These are phyloP conservation scores for Toxotes chatareus DNA, from an alignment of 2,113 vertebrate genomes.

Conservation along the genomic window DNA sequence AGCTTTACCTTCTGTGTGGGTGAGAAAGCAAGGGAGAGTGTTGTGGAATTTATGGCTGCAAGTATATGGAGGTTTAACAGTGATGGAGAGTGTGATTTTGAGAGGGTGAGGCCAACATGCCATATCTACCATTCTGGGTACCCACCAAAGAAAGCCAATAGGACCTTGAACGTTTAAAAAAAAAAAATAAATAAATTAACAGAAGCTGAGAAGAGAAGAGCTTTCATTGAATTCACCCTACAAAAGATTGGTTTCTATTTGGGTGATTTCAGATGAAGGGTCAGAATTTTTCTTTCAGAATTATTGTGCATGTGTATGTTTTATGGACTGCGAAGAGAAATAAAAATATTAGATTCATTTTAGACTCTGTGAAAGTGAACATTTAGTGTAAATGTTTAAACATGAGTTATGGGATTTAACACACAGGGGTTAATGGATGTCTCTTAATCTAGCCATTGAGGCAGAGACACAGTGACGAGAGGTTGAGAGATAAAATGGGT, in stretches of 20 bases:
- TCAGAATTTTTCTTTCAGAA: neutral
- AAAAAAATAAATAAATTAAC: neutral
- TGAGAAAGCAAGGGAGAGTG: slow-evolving; percentile 15
- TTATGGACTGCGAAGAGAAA: neutral
- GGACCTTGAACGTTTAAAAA: neutral
- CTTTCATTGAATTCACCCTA: neutral
- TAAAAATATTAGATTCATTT: neutral
- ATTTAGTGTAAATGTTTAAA: neutral
- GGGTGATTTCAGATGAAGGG: neutral
- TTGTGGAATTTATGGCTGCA: neutral
- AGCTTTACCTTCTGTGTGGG: slow-evolving; percentile 15
- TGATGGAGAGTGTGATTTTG: neutral
- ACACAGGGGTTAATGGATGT: neutral
- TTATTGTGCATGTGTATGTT: neutral
- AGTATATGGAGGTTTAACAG: neutral
- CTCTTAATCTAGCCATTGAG: neutral
- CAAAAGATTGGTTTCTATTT: neutral
- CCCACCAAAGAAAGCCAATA: slow-evolving; percentile 5
- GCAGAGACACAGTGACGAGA: neutral
- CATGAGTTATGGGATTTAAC: neutral
- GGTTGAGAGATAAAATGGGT: neutral
- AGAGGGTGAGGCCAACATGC: slow-evolving; percentile 3
- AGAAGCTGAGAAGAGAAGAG: too few species aligned
- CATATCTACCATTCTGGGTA: neutral
- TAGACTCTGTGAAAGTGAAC: neutral